These are phyloP conservation scores for Mercenaria mercenaria DNA, from an alignment of 1,140 invertebrate genomes.

Conservation along the genomic window DNA sequence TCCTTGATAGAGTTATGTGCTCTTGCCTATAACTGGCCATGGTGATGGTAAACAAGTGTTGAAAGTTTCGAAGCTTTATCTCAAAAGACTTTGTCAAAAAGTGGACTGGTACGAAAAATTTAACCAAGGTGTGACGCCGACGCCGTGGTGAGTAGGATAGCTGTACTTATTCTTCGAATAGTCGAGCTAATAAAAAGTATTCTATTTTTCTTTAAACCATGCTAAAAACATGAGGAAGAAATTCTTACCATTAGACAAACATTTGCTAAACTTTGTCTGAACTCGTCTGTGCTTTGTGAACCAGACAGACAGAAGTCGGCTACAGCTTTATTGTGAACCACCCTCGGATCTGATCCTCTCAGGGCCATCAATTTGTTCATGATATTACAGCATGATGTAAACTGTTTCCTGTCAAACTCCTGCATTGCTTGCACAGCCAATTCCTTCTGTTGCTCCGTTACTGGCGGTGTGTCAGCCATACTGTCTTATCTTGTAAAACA, in stretches of 20 bases:
- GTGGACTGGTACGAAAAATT: too few species aligned
- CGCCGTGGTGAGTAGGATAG: too few species aligned
- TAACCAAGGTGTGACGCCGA: too few species aligned
- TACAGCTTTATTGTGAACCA: conserved; percentile 91
- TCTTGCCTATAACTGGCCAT: too few species aligned
- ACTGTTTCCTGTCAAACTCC: conserved; percentile 89
- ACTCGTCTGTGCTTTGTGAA: conserved; percentile 91
- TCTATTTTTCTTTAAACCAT: too few species aligned
- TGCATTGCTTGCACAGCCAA: conserved; percentile 87
- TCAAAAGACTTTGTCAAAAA: too few species aligned
- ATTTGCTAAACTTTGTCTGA: conserved; percentile 90
- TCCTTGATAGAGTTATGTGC: too few species aligned
- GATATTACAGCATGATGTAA: conserved; percentile 87
- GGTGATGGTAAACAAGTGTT: too few species aligned
- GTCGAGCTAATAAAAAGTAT: too few species aligned
- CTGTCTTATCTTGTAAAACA: not conserved
- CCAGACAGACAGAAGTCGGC: conserved; percentile 91
- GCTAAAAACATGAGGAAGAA: too few species aligned
- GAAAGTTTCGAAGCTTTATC: too few species aligned
- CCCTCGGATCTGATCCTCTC: conserved; percentile 89
- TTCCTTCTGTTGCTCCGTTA: conserved; percentile 88
- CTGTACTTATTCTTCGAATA: too few species aligned
- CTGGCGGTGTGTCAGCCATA: conserved; percentile 70
- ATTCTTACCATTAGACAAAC: conserved; percentile 88
- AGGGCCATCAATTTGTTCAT: conserved; percentile 89